Evolutionary conservation across 35 echinoderm and acorn worm genomes (phyloP).

Genomic region (Chiridota heheva): DNA sequence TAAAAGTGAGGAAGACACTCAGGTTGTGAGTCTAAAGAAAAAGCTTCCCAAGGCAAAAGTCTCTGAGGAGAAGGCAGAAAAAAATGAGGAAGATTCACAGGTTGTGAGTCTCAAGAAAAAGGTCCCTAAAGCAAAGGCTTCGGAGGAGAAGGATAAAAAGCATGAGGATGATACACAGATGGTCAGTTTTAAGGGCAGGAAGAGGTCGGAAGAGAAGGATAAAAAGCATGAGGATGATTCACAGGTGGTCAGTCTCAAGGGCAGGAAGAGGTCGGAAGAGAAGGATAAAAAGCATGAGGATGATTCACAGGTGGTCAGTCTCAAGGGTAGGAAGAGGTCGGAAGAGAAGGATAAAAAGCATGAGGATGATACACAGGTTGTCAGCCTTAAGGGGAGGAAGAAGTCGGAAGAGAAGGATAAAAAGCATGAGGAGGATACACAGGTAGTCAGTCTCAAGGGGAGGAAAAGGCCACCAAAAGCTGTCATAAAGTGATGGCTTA

Average conservation of each 20-base stretch:
- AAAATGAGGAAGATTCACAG: slow-evolving; percentile 28
- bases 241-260: background rate
- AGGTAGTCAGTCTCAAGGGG: background rate
- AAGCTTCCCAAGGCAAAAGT: background rate
- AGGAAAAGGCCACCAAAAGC: background rate
- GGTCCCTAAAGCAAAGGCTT: slow-evolving; percentile 25
- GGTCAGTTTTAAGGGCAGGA: background rate
- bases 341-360: background rate
- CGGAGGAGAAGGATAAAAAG: background rate
- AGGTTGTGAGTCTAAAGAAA: background rate
- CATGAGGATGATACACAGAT: background rate
- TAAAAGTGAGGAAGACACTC: background rate
- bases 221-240: background rate
- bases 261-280: background rate
- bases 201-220: slow-evolving; percentile 1
- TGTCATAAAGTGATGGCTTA: background rate
- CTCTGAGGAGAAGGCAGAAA: background rate
- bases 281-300: background rate
- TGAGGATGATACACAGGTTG: background rate
- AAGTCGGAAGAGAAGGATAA: background rate
- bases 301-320: background rate
- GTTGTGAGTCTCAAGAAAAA: slow-evolving; percentile 19
- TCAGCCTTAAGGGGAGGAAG: background rate
- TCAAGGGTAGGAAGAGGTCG: background rate
- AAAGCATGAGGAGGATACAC: background rate